Base-by-base conservation (phyloP, 2,888 invertebrate species). In the Apamea monoglypha region DNA sequence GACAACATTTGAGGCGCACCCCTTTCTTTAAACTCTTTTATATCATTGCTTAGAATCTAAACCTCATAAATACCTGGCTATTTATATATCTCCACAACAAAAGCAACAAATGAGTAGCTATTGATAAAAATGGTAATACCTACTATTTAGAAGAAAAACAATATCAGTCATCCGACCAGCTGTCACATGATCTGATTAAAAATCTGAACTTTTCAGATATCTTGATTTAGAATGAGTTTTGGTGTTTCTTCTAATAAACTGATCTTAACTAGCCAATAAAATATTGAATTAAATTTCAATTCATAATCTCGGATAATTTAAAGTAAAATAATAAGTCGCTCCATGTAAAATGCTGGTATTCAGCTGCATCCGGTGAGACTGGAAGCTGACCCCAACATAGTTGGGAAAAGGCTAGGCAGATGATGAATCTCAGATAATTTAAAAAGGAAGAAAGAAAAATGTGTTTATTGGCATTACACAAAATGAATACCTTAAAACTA, bases 181-280 rank as follows among this genome's bases (percentile, higher is more conserved):
- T 25, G 32, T 71, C 71, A 79, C 81, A 71, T 80, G 61, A 79
- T 64, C 14, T 32, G 29, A 68, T 78, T 18, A 32, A 25, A 50
- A 59, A 29, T 21, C 21, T 61, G 25, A 21, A 47, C 3, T 7
- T 2, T 8, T 18, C 18, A 59, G 25, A 47, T 0, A n/a, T 32
- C 16, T 25, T 44, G 8, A 50, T 25, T 50, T 69, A 12, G 5
- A 32, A 7, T 67, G 69, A 32, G 10, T 25, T 18, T 59, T 61
- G 6, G n/a, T 47, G 32, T 21, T 59, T 32, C 4, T 21, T 32
- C 1, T 10, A 4, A 25, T 18, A 29, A 21, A 21, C 16, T 47
- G 4, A 36, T n/a, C 18, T 4, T n/a, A 14, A 29, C n/a, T 18
- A 44, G 8, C 10, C 8, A 70, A 32, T 8, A 32, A 25, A 36